Conservation (phyloP, 2,888 invertebrate species). For the Agrotis segetum region DNA sequence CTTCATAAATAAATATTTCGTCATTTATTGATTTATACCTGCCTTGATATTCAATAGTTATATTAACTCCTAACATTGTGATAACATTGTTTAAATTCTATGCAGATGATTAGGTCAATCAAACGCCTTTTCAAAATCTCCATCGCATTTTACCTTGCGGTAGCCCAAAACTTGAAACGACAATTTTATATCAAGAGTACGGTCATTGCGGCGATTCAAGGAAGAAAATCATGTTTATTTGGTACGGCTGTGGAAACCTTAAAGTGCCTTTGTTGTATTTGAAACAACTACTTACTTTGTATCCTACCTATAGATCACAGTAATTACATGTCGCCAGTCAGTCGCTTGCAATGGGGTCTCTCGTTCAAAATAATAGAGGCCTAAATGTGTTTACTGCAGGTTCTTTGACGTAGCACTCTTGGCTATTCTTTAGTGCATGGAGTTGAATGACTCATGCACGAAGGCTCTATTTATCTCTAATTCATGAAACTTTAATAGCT, state of each 20-base stretch:
- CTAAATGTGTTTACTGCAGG: conserved; percentile 47
- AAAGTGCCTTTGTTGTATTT: conserved; percentile 28
- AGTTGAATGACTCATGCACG: conserved; percentile 27
- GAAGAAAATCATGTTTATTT: conserved; percentile 14
- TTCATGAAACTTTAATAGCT: conserved; percentile 16
- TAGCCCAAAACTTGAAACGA: background rate
- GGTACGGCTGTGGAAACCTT: conserved; percentile 9
- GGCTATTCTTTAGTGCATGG: conserved; percentile 11
- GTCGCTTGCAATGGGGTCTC: conserved; percentile 39
- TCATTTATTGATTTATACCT: background rate
- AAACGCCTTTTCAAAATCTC: conserved; percentile 14
- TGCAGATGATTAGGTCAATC: background rate
- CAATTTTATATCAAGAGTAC: background rate
- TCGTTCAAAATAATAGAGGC: conserved; percentile 38
- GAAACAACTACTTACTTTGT: conserved; percentile 37
- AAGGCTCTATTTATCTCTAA: conserved; percentile 5
- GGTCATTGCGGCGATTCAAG: background rate
- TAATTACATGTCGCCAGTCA: conserved; percentile 51
- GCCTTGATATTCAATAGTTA: background rate
- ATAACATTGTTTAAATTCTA: conserved; percentile 2
- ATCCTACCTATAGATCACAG: conserved; percentile 34
- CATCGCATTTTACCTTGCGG: conserved; percentile 9
- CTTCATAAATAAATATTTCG: conserved; percentile 5
- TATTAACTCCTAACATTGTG: background rate
- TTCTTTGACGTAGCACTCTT: conserved; percentile 49